Evolutionary conservation across 1,140 invertebrate genomes (phyloP).

Genomic region (Archegozetes longisetosus): DNA sequence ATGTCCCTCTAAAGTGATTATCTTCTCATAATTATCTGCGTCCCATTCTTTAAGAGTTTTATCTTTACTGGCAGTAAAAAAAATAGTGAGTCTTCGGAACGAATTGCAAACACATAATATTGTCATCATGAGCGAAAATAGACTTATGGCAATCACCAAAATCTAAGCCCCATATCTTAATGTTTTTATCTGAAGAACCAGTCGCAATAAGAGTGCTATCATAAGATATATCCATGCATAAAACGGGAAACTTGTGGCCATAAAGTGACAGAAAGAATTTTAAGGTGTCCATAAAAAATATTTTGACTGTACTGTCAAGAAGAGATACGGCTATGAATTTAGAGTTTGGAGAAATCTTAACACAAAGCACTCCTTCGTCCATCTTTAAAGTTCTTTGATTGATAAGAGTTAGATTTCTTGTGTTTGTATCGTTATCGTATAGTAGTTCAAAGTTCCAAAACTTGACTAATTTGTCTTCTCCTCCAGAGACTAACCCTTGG

Average conservation of each 20-base stretch:
- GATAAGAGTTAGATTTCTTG: conserved; percentile 49
- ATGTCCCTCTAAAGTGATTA: conserved; percentile 71
- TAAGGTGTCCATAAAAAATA: conserved; percentile 83
- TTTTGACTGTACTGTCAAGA: conserved; percentile 82
- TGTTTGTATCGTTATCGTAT: not conserved
- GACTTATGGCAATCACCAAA: conserved; percentile 85
- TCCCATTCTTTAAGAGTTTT: conserved; percentile 93
- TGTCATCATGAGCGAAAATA: conserved; percentile 77
- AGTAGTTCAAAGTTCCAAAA: conserved; percentile 81
- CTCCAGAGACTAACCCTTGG: conserved; percentile 62
- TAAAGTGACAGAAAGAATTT: conserved; percentile 94
- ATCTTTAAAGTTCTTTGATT: conserved; percentile 66
- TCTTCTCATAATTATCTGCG: conserved; percentile 77
- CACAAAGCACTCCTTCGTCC: conserved; percentile 66
- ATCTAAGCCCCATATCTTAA: conserved; percentile 96
- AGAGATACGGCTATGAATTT: conserved; percentile 76
- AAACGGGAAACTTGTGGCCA: conserved; percentile 86
- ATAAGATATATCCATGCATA: conserved; percentile 81
- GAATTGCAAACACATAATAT: conserved; percentile 72
- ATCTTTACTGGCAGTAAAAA: conserved; percentile 79
- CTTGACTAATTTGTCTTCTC: conserved; percentile 75
- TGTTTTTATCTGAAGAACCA: conserved; percentile 82
- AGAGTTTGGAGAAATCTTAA: conserved; percentile 59
- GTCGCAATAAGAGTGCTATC: conserved; percentile 79
- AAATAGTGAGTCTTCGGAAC: conserved; percentile 80